Base-by-base conservation (phyloP, 2,888 invertebrate species). In the Adelognathus sp. region DNA sequence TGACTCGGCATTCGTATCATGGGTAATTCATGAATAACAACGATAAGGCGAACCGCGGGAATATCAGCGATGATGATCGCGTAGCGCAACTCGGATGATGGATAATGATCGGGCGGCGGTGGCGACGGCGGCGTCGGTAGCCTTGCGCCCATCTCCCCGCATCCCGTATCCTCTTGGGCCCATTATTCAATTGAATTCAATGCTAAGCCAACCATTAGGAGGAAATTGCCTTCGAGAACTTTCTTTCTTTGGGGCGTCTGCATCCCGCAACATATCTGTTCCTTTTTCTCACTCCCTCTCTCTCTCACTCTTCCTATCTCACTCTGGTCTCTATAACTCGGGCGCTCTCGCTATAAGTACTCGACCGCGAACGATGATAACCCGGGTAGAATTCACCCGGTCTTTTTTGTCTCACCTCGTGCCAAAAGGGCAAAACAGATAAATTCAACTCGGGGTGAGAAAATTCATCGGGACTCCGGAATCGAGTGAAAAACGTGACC, bases 101-200 rank as follows among this genome's bases (percentile, higher is more conserved):
- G 87, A 88, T 90, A 90, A 89, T 88, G 87, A 90, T 90, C 85
- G 86, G 88, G 76, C 70, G 87, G 88, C 73, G 73, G 52, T 64
- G 50, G 31, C 69, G 61, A 52, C 60, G 46, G 24, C 9, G 87
- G 61, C 50, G 87, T 86, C 88, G 88, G 86, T 88, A 87, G 87
- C 85, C 88, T 88, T 88, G 89, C 87, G 82, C 82, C 79, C 33
- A 52, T 52, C 24, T 67, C 50, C 75, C 44, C 80, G 18, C 75
- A 81, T 79, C 79, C 78, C 76, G 76, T 76, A 82, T 76, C 73
- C 82, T 33, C 76, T 60, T 54, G 73, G 67, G 81, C 82, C 87
- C 85, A 90, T 91, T 90, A 91, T 91, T 91, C 91, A 91, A 91
- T 91, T 91, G 90, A 91, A 91, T 91, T 90, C 90, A 91, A 91